A percentile compares a stretch with the other conserved stretches of the same genome.
These are phyloP conservation scores for Brevimyrus niger DNA, from an alignment of 2,113 vertebrate genomes.

Conservation along the genomic window DNA sequence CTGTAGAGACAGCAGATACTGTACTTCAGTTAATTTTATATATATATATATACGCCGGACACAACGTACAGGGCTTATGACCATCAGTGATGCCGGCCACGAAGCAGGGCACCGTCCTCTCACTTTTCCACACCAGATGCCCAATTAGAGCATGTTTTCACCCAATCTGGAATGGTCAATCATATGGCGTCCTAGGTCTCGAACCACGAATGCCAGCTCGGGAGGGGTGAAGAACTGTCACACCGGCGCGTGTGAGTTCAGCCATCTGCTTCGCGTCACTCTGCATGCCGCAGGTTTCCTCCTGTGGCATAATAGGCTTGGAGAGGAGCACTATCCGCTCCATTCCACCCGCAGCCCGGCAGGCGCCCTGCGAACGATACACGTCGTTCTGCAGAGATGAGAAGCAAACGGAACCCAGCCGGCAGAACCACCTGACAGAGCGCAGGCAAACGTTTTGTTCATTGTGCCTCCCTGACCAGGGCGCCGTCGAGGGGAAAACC, in stretches of 20 bases:
- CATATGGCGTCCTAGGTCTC: background rate
- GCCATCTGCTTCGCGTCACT: constrained; percentile 1
- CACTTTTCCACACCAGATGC: constrained; percentile 6
- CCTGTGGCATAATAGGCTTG: background rate
- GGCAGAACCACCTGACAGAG: background rate
- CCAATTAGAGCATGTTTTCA: constrained; percentile 3
- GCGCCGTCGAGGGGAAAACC: background rate
- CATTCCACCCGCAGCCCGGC: background rate
- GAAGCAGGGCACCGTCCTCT: background rate
- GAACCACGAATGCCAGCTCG: background rate
- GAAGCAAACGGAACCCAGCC: background rate
- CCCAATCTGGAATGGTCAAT: background rate
- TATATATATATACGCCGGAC: background rate
- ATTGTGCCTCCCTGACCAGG: background rate
- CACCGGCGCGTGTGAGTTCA: background rate
- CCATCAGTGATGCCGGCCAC: background rate
- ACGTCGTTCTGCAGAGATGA: background rate
- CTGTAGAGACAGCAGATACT: background rate
- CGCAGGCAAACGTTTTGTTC: background rate
- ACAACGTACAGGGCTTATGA: background rate
- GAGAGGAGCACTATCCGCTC: background rate
- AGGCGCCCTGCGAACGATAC: background rate
- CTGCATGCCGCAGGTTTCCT: background rate
- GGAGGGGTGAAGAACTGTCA: background rate
- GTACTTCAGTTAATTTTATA: background rate